Evolutionary conservation across 2,888 invertebrate species (phyloP).

Genomic region (Drosophila fulvimacula): DNA sequence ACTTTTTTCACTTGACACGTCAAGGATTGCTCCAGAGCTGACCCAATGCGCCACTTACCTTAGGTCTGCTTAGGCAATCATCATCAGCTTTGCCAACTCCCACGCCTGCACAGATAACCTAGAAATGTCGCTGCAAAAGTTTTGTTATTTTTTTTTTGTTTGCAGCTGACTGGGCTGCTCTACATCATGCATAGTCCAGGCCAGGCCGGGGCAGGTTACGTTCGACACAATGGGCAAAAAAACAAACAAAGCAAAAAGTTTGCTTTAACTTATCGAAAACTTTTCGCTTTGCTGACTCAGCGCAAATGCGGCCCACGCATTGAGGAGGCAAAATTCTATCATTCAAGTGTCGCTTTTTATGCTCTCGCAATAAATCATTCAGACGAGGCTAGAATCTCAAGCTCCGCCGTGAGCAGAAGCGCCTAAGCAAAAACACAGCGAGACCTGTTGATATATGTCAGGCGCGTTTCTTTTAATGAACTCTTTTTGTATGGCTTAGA

Average conservation of each 20-base stretch:
- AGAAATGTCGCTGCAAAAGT: conserved; percentile 38
- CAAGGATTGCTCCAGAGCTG: conserved; percentile 10
- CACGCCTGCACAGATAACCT: conserved; percentile 27
- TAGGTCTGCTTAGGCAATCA: conserved; percentile 11
- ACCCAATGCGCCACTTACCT: conserved; percentile 12
- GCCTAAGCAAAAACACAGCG: neutral
- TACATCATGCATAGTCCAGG: conserved; percentile 16
- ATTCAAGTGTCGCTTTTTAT: conserved; percentile 40
- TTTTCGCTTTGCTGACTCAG: conserved; percentile 45
- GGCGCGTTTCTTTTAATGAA: neutral
- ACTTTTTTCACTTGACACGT: conserved; percentile 31
- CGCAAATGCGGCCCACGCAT: conserved; percentile 10
- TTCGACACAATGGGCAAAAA: conserved; percentile 33
- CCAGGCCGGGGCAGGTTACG: conserved; percentile 5
- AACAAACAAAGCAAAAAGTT: conserved; percentile 48
- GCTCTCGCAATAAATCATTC: conserved; percentile 50
- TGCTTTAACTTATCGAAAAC: conserved; percentile 34
- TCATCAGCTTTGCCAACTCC: conserved; percentile 18
- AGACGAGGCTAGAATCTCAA: neutral
- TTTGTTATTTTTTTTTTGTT: conserved; percentile 20
- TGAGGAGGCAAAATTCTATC: conserved; percentile 36
- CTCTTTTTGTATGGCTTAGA: neutral
- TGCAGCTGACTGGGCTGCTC: conserved; percentile 14
- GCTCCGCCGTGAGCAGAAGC: neutral
- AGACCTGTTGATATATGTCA: conserved; percentile 39